Conservation (phyloP, 2,113 vertebrate genomes). For the Dipodomys spectabilis region DNA sequence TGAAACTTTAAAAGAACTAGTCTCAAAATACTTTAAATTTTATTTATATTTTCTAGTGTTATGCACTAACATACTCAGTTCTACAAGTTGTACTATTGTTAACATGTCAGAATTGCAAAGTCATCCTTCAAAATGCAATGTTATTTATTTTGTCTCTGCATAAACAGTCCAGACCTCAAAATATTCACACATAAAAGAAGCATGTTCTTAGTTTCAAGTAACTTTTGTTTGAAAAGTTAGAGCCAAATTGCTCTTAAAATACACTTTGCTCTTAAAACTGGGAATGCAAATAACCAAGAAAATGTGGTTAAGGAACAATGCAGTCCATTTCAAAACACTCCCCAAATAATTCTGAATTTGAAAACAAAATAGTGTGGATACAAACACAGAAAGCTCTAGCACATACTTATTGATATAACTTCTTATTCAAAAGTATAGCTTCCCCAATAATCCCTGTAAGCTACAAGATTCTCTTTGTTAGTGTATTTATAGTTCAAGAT, state of each 20-base stretch:
- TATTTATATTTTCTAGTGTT: neutral
- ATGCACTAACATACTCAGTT: neutral
- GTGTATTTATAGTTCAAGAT: neutral
- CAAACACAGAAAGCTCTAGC: neutral
- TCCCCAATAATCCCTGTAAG: neutral
- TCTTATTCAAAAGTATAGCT: neutral
- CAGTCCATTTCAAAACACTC: conserved; percentile 32
- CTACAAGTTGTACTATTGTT: neutral
- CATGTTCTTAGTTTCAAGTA: conserved; percentile 39
- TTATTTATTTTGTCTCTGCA: neutral
- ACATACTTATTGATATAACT: neutral
- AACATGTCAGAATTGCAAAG: neutral
- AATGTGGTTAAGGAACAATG: neutral
- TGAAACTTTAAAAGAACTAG: conserved; percentile 30
- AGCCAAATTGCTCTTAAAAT: conserved; percentile 36
- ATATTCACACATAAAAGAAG: conserved; percentile 12
- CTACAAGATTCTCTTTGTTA: neutral
- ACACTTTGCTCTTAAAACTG: conserved; percentile 27
- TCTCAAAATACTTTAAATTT: conserved; percentile 2
- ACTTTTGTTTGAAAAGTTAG: neutral
- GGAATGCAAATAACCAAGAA: conserved; percentile 26
- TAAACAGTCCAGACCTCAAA: neutral
- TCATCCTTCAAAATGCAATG: neutral
- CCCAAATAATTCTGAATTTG: conserved; percentile 8
- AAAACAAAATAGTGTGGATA: conserved; percentile 1